phyloP scores from a whole-genome alignment of 2,113 vertebrate species.

The Sprattus sprattus region DNA sequence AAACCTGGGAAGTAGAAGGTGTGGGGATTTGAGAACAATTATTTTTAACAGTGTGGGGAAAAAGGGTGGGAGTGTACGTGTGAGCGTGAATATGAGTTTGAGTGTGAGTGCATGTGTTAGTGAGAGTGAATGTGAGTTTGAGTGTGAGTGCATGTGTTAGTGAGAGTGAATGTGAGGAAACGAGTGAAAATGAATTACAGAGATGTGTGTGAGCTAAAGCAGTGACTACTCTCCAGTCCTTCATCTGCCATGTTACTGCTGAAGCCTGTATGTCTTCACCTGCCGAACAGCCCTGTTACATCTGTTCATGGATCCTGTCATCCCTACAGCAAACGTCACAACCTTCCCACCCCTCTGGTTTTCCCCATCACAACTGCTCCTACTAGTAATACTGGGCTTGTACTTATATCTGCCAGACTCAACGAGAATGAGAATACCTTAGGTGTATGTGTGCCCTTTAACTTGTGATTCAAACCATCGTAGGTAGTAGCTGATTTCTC shows the following conservation, averaged over 20 bases:
- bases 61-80: constrained; percentile 10
- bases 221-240: not conserved
- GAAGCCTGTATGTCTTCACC: not conserved
- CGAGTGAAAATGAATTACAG: not conserved
- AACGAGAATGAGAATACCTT: not conserved
- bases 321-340: not conserved
- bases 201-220: not conserved
- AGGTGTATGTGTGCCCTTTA: constrained; percentile 44
- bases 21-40: not conserved
- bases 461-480: constrained; percentile 56
- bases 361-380: constrained; percentile 33
- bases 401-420: constrained; percentile 14
- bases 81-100: constrained; percentile 41
- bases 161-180: not conserved
- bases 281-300: not conserved
- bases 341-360: not conserved
- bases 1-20: not conserved
- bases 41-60: constrained; percentile 20
- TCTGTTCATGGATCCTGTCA: not conserved
- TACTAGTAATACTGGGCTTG: constrained; percentile 34
- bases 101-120: not conserved
- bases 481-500: constrained; percentile 50
- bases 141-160: not conserved
- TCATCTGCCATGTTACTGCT: not conserved
- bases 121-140: not conserved